Conservation (phyloP, 2,113 vertebrate genomes). For the Murina feae region DNA sequence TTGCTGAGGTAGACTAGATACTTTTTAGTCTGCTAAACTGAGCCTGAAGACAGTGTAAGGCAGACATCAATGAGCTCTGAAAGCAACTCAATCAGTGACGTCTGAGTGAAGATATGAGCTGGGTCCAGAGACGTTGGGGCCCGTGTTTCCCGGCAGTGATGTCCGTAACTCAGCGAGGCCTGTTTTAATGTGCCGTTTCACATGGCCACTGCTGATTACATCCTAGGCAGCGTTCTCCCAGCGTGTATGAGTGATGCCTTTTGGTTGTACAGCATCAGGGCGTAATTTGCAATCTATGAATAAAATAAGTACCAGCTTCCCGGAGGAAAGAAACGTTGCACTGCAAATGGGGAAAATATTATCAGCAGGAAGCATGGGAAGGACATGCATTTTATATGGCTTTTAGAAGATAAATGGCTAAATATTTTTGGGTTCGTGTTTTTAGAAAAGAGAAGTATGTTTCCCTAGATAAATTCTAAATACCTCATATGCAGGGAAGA, state of each 20-base stretch:
- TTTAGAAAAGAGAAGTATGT: slow-evolving; percentile 33
- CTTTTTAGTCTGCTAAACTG: neutral
- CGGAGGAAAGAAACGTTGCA: slow-evolving; percentile 51
- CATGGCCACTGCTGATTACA: neutral
- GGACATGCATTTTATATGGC: slow-evolving; percentile 39
- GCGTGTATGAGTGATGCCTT: neutral
- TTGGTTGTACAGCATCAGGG: neutral
- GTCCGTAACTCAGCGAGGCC: neutral
- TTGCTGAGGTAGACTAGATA: neutral
- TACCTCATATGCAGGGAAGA: neutral
- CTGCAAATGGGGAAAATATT: slow-evolving; percentile 41
- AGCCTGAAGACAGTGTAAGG: neutral
- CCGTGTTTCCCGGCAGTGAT: neutral
- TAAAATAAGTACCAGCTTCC: slow-evolving; percentile 50
- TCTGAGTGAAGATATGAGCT: neutral
- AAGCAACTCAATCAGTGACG: neutral
- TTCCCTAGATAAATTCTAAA: slow-evolving; percentile 59
- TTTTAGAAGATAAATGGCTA: slow-evolving; percentile 56
- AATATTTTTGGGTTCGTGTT: slow-evolving; percentile 49
- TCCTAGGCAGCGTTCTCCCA: neutral
- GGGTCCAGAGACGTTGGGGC: neutral
- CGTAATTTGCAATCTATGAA: slow-evolving; percentile 30
- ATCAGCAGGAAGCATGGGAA: slow-evolving; percentile 68
- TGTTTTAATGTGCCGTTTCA: neutral
- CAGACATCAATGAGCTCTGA: neutral